Percentiles rank a stretch among this genome's conserved stretches.
phyloP scores from a whole-genome alignment of 64 coral and sea anemone genomes.

The Stichodactyla helianthus region DNA sequence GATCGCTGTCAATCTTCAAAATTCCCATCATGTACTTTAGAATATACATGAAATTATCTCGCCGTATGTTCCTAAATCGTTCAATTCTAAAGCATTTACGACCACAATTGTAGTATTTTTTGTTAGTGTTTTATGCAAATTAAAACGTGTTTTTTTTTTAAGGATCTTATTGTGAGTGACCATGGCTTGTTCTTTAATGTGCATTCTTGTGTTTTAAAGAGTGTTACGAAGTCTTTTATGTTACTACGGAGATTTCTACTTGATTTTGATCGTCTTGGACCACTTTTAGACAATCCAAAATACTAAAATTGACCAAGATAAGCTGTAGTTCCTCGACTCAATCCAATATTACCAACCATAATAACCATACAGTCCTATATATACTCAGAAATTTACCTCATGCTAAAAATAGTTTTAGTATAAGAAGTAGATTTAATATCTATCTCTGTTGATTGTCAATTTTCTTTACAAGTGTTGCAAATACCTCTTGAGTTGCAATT shows the following conservation, averaged over 20 bases:
- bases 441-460: background rate
- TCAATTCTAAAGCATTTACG: slow-evolving; percentile 19
- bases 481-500: background rate
- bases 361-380: background rate
- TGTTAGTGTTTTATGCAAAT: slow-evolving; percentile 12
- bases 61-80: slow-evolving; percentile 18
- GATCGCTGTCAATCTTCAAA: background rate
- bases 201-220: slow-evolving; percentile 19
- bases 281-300: background rate
- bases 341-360: background rate
- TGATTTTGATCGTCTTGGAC: background rate
- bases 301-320: background rate
- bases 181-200: background rate
- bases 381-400: background rate
- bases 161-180: slow-evolving; percentile 8
- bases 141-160: slow-evolving; percentile 28
- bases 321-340: background rate
- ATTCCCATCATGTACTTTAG: background rate
- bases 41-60: background rate
- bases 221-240: background rate
- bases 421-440: background rate
- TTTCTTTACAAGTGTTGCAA: background rate
- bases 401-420: background rate
- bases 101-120: slow-evolving; percentile 9
- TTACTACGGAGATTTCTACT: background rate